Evolutionary conservation across 2,888 invertebrate genomes (phyloP).

Genomic region (Chymomyza amoena): DNA sequence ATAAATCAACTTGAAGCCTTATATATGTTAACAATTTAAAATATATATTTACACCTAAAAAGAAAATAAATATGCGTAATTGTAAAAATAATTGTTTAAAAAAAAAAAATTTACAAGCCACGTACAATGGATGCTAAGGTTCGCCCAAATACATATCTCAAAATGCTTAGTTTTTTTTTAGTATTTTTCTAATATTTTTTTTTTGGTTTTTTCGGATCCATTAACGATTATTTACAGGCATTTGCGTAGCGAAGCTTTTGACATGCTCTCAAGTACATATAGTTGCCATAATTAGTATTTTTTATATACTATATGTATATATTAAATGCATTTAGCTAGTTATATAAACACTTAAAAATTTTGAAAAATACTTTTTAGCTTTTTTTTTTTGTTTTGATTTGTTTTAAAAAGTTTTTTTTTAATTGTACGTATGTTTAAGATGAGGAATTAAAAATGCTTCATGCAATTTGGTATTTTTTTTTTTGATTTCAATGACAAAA

Average conservation of each 20-base stretch:
- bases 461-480: constrained; percentile 6
- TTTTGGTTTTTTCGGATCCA: not conserved
- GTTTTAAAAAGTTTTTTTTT: constrained; percentile 3
- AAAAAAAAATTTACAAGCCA: constrained; percentile 10
- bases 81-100: not conserved
- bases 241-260: constrained; percentile 61
- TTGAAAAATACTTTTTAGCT: constrained; percentile 55
- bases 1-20: not conserved
- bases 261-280: constrained; percentile 16
- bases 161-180: not conserved
- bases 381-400: constrained; percentile 7
- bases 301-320: constrained; percentile 39
- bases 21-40: constrained; percentile 52
- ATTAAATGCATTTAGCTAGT: constrained; percentile 35
- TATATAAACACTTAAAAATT: constrained; percentile 63
- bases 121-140: not conserved
- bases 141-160: not conserved
- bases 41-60: constrained; percentile 63
- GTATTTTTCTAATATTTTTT: not conserved
- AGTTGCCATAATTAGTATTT: constrained; percentile 16
- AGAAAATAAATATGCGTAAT: constrained; percentile 23
- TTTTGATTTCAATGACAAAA: constrained; percentile 5
- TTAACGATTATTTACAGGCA: constrained; percentile 56
- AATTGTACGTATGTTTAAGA: constrained; percentile 4
- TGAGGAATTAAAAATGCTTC: constrained; percentile 14